These are phyloP conservation scores for Oppia nitens DNA, from an alignment of 1,140 invertebrate species.

Conservation along the genomic window DNA sequence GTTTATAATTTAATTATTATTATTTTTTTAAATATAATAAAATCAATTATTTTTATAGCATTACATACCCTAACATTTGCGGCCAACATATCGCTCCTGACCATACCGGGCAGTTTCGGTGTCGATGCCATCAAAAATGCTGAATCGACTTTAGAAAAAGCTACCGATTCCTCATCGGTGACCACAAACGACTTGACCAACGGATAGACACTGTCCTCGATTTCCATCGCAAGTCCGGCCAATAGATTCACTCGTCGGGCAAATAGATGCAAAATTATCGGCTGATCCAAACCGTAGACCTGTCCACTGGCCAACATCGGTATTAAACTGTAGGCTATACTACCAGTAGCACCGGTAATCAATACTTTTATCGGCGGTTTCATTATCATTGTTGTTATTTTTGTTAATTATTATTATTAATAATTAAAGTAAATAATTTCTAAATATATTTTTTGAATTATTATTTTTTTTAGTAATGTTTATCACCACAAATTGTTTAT, in stretches of 20 bases:
- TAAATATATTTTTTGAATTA: too few species aligned
- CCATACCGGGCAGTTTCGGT: slow-evolving; percentile 97
- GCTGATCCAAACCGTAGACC: slow-evolving; percentile 83
- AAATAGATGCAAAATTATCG: slow-evolving; percentile 72
- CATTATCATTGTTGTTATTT: too few species aligned
- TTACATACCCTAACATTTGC: slow-evolving; percentile 66
- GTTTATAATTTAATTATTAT: too few species aligned
- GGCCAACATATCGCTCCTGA: slow-evolving; percentile 83
- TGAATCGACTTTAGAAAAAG: slow-evolving; percentile 88
- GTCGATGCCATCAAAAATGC: slow-evolving; percentile 96
- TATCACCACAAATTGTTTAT: too few species aligned
- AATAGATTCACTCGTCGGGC: slow-evolving; percentile 81
- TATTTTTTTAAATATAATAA: too few species aligned
- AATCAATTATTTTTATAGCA: background rate
- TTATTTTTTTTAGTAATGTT: too few species aligned
- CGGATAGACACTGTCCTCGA: slow-evolving; percentile 85
- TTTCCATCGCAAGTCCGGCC: slow-evolving; percentile 91
- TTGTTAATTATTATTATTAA: too few species aligned
- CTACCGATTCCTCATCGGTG: slow-evolving; percentile 66
- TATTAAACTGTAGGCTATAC: slow-evolving; percentile 93
- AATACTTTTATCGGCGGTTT: too few species aligned
- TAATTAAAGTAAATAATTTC: too few species aligned
- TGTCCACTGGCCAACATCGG: slow-evolving; percentile 86
- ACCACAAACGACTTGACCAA: slow-evolving; percentile 62
- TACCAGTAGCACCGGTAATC: slow-evolving; percentile 69